Evolutionary conservation across 37 sponge, comb jelly and placozoan species (phyloP), one percentile per base, ranked within the genome.

Genomic region (Aplysina aerophoba): DNA sequence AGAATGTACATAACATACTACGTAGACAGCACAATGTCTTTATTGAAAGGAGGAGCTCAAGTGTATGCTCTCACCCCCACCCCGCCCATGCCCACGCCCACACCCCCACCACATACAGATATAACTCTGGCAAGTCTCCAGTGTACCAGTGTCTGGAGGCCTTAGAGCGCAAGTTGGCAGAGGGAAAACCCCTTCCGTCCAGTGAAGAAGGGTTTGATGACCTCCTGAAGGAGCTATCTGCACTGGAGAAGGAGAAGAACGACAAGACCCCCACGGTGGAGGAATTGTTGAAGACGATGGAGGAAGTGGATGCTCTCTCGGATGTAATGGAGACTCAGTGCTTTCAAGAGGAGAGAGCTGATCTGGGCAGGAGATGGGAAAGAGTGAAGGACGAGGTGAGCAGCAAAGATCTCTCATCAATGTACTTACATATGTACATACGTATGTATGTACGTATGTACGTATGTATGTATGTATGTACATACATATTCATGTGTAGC

Each of bases 301-400:
- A 24, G 2, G 68, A 65, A 31, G 78, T 85, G 25, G 40, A 88
- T 41, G 35, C 40, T 3, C 75, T 86, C 66, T 28, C 38, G 25
- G 59, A 83, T 17, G 63, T 90, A 19, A 30, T 90, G 50, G 55
- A 90, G n/a, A 41, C 84, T n/a, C 37, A 61, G 3, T 78, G 81
- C 17, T 61, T 90, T 27, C 53, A 24, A 30, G 38, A 27, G 61
- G 79, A 77, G 62, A 83, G 68, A 28, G 69, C 63, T 28, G n/a
- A 35, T 20, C 72, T 87, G 25, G 53, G 81, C 37, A 85, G 55
- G 58, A 50, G 68, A 53, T 90, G 90, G 90, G 54, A 86, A 44
- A 50, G 58, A 30, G 72, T 90, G 63, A 57, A 34, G 27, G 38
- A 82, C 22, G 87, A 90, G 87, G 90, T 90, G 73, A 22, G 81